phyloP scores from a whole-genome alignment of 2,888 invertebrate genomes.

The Pristionchus fissidentatus region DNA sequence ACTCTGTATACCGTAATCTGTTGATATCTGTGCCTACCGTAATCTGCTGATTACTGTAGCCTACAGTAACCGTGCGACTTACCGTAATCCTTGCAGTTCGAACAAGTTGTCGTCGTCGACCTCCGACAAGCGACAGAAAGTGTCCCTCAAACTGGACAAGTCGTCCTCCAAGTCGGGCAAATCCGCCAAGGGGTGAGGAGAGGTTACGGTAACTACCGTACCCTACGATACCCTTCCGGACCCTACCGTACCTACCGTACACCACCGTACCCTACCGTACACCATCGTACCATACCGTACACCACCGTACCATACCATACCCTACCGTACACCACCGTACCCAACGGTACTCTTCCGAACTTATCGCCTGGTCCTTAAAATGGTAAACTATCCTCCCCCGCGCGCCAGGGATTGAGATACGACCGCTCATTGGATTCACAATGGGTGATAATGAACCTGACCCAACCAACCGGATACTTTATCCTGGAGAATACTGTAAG shows the following conservation, averaged over 20 bases:
- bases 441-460: too few relatives aligned
- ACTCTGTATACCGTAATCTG: too few relatives aligned
- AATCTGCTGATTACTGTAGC: too few relatives aligned
- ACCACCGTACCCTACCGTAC: not conserved
- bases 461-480: too few relatives aligned
- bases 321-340: not conserved
- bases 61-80: not conserved
- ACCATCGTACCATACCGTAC: not conserved
- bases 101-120: not conserved
- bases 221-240: not conserved
- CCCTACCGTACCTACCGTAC: not conserved
- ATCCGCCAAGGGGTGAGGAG: not conserved
- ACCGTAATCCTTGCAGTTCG: not conserved
- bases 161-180: not conserved
- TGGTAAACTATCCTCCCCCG: too few relatives aligned
- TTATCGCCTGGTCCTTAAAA: too few relatives aligned
- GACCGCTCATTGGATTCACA: too few relatives aligned
- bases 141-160: too few relatives aligned
- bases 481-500: too few relatives aligned
- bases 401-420: too few relatives aligned
- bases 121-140: not conserved
- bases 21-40: too few relatives aligned
- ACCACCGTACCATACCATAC: not conserved
- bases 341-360: too few relatives aligned
- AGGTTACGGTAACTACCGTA: not conserved